These are phyloP conservation scores for Zaprionus bogoriensis DNA, from an alignment of 2,888 invertebrate genomes.

Conservation along the genomic window DNA sequence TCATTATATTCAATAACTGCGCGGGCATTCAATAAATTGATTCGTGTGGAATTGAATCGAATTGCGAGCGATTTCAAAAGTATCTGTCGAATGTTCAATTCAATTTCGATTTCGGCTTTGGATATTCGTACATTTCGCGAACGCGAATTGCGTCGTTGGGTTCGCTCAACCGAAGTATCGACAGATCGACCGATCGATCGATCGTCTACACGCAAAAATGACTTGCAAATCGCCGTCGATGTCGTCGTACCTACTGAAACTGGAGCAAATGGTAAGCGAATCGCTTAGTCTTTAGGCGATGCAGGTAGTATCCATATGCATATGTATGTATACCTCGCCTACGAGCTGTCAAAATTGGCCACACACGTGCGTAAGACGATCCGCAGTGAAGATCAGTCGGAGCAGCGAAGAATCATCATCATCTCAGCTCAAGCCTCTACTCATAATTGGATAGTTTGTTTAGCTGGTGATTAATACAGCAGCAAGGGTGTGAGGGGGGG, in stretches of 20 bases:
- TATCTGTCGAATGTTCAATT: no score
- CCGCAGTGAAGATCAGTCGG: no score
- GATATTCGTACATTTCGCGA: no score
- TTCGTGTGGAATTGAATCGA: constrained; percentile 17
- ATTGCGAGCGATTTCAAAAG: constrained; percentile 6
- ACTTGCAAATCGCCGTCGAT: constrained; percentile 48
- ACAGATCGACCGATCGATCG: not conserved
- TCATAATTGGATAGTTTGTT: constrained; percentile 42
- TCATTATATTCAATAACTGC: constrained; percentile 20
- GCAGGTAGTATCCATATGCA: no score
- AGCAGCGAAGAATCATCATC: not conserved
- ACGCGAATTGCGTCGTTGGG: no score
- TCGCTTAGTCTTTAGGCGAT: no score
- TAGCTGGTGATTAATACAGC: no score
- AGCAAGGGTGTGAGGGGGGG: not conserved
- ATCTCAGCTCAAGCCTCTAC: not conserved
- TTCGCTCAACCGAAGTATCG: no score
- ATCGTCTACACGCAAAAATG: constrained; percentile 33
- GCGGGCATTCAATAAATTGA: constrained; percentile 20
- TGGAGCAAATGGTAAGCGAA: constrained; percentile 79
- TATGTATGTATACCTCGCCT: not conserved
- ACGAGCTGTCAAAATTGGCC: constrained; percentile 12
- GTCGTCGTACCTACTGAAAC: constrained; percentile 75
- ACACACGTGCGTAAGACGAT: constrained; percentile 33
- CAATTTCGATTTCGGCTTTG: no score